A percentile compares a stretch with the other conserved stretches of the same genome.
Conservation (phyloP, 2,113 vertebrate genomes). For the Crotophaga sulcirostris region DNA sequence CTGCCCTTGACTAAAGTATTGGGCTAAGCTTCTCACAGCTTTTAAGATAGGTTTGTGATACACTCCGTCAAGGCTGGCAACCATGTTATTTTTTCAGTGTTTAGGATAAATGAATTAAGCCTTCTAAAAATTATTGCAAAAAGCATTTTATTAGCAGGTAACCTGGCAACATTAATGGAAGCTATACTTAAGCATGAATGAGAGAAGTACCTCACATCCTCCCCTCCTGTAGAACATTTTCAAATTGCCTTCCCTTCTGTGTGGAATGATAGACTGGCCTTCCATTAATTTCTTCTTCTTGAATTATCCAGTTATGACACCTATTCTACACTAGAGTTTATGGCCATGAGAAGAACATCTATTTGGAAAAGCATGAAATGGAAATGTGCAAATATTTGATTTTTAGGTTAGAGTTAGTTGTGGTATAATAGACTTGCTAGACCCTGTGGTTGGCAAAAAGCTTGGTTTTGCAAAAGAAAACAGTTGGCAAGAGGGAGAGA, state of each 20-base stretch:
- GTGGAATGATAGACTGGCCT: neutral
- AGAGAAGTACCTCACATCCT: neutral
- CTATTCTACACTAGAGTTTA: conserved; percentile 7
- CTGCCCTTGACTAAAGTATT: neutral
- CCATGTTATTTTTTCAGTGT: neutral
- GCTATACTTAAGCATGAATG: neutral
- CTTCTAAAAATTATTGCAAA: neutral
- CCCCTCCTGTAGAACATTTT: neutral
- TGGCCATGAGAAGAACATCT: conserved; percentile 10
- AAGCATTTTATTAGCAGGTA: neutral
- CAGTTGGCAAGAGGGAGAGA: too few species aligned
- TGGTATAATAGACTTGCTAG: too few species aligned
- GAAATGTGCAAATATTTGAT: conserved; percentile 51
- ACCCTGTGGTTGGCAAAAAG: too few species aligned
- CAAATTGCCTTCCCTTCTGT: neutral
- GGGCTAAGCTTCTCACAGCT: neutral
- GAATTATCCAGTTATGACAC: neutral
- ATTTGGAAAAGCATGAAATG: conserved; percentile 27
- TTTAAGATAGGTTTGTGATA: neutral
- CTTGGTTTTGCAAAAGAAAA: too few species aligned
- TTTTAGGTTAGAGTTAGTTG: conserved; percentile 39
- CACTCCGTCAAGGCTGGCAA: neutral
- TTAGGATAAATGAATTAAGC: neutral
- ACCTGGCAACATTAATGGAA: neutral
- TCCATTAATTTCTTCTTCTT: neutral